Conservation (phyloP, 2,797 vertebrate genomes). For the Selene dorsalis region DNA sequence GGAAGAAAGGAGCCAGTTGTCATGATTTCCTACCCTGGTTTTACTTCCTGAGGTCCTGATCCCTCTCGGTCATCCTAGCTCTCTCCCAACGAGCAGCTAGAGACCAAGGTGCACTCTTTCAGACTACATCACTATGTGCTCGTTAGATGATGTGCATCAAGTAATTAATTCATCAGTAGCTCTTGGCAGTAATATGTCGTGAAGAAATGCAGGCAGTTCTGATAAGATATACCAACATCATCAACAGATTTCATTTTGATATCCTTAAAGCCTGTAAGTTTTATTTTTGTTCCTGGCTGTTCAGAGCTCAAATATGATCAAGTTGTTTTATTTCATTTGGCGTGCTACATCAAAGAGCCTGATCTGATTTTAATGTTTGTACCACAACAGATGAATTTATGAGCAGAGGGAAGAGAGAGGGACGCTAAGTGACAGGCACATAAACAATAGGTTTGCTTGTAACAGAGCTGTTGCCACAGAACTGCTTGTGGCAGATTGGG, state of each 20-base stretch:
- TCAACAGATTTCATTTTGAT: slow-evolving; percentile 1
- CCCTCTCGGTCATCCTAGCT: slow-evolving; percentile 58
- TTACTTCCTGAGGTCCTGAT: slow-evolving; percentile 68
- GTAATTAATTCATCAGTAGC: slow-evolving; percentile 25
- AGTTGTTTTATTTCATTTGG: slow-evolving; percentile 11
- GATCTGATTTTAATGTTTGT: slow-evolving; percentile 41
- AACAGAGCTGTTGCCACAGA: slow-evolving; percentile 63
- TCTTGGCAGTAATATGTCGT: not conserved
- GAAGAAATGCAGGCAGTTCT: not conserved
- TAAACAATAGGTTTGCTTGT: slow-evolving; percentile 61
- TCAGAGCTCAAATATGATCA: slow-evolving; percentile 1
- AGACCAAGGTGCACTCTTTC: slow-evolving; percentile 44
- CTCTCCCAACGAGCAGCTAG: slow-evolving; percentile 39
- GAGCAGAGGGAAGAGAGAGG: not conserved
- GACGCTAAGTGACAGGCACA: slow-evolving; percentile 40
- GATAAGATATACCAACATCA: slow-evolving; percentile 5
- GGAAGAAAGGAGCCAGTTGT: slow-evolving; percentile 59
- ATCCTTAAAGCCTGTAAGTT: slow-evolving; percentile 6
- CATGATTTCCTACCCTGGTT: slow-evolving; percentile 61
- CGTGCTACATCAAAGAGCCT: slow-evolving; percentile 2
- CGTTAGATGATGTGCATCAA: slow-evolving; percentile 18
- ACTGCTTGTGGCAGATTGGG: slow-evolving; percentile 65
- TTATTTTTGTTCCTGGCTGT: slow-evolving; percentile 6
- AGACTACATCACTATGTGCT: slow-evolving; percentile 43
- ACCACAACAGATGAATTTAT: not conserved